Percentiles rank a stretch among this genome's conserved stretches.
Evolutionary conservation across 2,797 vertebrate species (phyloP).

Genomic region (Hapalemur alaotrensis): DNA sequence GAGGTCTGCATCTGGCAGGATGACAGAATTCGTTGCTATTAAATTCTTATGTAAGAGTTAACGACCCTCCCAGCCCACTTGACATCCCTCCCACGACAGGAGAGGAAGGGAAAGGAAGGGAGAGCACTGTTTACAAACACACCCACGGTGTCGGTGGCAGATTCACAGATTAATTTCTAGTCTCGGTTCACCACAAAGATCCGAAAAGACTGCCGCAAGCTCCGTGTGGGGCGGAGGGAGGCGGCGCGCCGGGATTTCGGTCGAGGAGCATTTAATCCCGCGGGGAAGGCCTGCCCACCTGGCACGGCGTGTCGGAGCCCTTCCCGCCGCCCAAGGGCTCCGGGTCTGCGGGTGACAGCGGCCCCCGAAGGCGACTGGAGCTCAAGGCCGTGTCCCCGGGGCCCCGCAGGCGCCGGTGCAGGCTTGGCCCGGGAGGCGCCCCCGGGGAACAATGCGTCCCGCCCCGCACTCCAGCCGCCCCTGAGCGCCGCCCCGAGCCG

Average conservation of each 20-base stretch:
- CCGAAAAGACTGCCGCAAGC: background rate
- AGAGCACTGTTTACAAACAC: background rate
- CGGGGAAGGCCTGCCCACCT: conserved; percentile 10
- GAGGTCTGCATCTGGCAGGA: conserved; percentile 32
- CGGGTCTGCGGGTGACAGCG: background rate
- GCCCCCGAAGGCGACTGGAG: background rate
- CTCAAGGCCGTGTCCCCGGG: background rate
- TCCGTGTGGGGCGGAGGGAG: background rate
- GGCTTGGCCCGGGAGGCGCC: background rate
- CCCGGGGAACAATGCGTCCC: background rate
- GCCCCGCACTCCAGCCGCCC: background rate
- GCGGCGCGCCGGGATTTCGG: background rate
- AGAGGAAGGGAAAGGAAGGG: background rate
- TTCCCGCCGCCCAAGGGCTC: background rate
- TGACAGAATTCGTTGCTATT: background rate
- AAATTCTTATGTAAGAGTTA: conserved; percentile 57
- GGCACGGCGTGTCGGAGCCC: background rate
- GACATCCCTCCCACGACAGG: background rate
- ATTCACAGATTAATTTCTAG: background rate
- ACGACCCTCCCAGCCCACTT: background rate
- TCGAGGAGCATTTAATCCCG: background rate
- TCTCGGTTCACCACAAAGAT: background rate
- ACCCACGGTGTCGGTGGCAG: background rate
- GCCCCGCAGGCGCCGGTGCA: background rate
- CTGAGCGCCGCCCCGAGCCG: background rate